Base-by-base conservation (phyloP, 2,888 invertebrate genomes). In the Monochamus alternatus region DNA sequence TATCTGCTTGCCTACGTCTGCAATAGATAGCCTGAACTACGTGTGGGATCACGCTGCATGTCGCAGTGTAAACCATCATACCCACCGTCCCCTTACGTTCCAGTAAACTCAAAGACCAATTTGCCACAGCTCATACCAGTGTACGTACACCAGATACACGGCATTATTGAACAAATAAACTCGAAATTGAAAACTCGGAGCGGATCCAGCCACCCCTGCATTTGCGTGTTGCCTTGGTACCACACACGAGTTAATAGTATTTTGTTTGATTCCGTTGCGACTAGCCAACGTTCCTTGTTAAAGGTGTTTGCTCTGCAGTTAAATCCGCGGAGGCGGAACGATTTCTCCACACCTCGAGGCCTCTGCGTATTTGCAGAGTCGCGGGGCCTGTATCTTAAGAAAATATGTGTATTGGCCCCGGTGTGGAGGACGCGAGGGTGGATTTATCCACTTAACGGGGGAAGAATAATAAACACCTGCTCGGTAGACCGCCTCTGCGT, bases 211-310 rank as follows among this genome's bases (percentile, higher is more conserved):
- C 51, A 30, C 51, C 71, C 3, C 32, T n/a, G 5, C 63, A 32
- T 60, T 52, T 71, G 63, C 62, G 38, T 71, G 32, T 63, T 71
- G 63, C 63, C 62, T 32, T 52, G 71, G 9, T 63, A 59, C 51
- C 71, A 71, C 22, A 71, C 71, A 71, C 51, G 30, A 51, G 55
- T 14, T 63, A 63, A 63, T 38, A 51, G 71, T 71, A 71, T 63
- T 71, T 71, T 71, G 71, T 71, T 71, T 63, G 71, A 71, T 52
- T 38, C 47, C 2, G 51, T 63, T n/a, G 38, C 47, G 38, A 52
- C 62, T 51, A 63, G 66, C 58, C 59, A 66, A 67, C 59, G 66
- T 67, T 73, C 62, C 63, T 58, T 62, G 62, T 67, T 65, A 73
- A 60, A 62, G 44, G 30, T 67, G 32, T 67, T 73, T 67, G 73